Evolutionary conservation across 2,797 vertebrate genomes (phyloP), one percentile per base, ranked within the genome.

Genomic region (Typhlichthys subterraneus): DNA sequence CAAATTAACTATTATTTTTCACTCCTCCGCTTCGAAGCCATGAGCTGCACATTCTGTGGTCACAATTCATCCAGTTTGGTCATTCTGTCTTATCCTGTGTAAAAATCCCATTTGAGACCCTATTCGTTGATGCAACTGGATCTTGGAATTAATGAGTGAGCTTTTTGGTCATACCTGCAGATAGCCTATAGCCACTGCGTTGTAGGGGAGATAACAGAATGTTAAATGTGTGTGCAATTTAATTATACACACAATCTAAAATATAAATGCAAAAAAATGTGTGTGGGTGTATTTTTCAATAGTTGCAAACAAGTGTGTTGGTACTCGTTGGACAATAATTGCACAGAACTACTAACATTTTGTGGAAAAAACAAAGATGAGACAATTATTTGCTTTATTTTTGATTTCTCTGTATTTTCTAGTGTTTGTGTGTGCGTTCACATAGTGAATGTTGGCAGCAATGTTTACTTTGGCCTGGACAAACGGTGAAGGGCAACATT

Each of bases 271-370:
- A 65, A 78, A 80, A 65, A 70, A 64, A 67, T 75, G 76, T 10
- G 38, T 71, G 71, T 71, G 88, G 86, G 82, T 76, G 89, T 67
- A 82, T 89, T 84, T 89, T 90, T 82, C 69, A 70, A 65, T 70
- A 75, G 81, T 83, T 75, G 69, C 80, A 74, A 78, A 79, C 75
- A 78, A 85, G 76, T 70, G 78, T 83, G 82, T 56, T 56, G 65
- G 59, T 67, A 75, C 85, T 90, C 83, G 57, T 84, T 77, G 75
- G 79, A 73, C 81, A 88, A 81, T 91, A 88, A 91, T 93, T 92
- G 86, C 80, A 82, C 80, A 86, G 91, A 91, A 93, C 92, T 90
- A 85, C 79, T 75, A 80, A 79, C 90, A 89, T 89, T 88, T 88
- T 78, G 83, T 77, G 57, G 67, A 15, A 78, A 80, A 76, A 63